These are phyloP conservation scores for Isurus oxyrinchus DNA, from an alignment of 2,113 vertebrate genomes.

Conservation along the genomic window DNA sequence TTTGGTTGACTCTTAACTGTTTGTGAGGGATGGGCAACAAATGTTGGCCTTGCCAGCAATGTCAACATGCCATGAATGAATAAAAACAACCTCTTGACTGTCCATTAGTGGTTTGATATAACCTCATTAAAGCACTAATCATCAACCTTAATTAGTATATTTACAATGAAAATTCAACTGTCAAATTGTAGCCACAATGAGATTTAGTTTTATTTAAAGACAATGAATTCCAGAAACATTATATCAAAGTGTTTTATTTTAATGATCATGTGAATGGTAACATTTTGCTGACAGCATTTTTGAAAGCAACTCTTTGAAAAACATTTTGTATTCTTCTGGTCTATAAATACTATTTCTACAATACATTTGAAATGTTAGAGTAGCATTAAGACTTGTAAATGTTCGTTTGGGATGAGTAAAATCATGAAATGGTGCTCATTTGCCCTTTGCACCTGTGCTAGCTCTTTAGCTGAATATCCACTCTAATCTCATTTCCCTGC, in stretches of 20 bases:
- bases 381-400: not conserved
- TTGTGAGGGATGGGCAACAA: too few relatives aligned
- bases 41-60: too few relatives aligned
- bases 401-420: not conserved
- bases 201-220: not conserved
- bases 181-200: not conserved
- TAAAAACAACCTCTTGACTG: not conserved
- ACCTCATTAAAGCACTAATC: not conserved
- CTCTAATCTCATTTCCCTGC: not conserved
- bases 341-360: not conserved
- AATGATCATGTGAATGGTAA: not conserved
- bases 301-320: not conserved
- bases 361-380: not conserved
- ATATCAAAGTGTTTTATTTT: constrained; percentile 10
- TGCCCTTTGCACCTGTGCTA: not conserved
- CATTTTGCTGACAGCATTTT: not conserved
- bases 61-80: too few relatives aligned
- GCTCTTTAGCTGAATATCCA: not conserved
- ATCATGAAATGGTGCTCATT: not conserved
- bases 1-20: too few relatives aligned
- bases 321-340: not conserved
- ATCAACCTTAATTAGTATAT: not conserved
- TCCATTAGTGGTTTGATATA: not conserved
- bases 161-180: not conserved
- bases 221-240: not conserved